Conservation (phyloP, 2,888 invertebrate species). For the Mesorhabditis spiculigera region DNA sequence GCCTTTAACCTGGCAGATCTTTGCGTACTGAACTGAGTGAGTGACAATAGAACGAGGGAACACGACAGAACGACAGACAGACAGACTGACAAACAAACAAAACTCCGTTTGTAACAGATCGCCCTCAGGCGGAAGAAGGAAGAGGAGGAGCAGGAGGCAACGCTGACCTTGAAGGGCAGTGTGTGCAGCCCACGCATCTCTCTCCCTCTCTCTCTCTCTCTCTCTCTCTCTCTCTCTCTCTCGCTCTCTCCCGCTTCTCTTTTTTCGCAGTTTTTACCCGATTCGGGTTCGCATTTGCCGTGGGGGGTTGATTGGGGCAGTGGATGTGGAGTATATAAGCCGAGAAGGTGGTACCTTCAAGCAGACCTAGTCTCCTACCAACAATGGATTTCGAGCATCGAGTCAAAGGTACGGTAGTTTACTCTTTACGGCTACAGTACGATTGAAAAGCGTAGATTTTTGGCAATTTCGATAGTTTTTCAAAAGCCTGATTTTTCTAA, state of each 20-base stretch:
- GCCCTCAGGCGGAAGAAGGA: neutral
- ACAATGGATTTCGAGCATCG: neutral
- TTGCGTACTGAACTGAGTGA: no score
- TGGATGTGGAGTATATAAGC: neutral
- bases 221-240: no score
- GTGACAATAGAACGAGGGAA: neutral
- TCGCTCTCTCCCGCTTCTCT: no score
- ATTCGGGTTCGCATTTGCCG: no score
- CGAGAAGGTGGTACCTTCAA: neutral
- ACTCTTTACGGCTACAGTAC: no score
- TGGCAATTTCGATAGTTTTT: neutral
- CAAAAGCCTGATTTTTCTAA: neutral
- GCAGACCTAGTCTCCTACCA: neutral
- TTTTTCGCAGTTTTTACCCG: no score
- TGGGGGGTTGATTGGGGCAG: neutral
- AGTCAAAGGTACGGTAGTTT: neutral
- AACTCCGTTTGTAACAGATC: neutral
- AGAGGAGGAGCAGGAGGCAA: neutral
- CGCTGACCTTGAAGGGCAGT: neutral
- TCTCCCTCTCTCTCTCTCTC: no score
- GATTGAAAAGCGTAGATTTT: neutral
- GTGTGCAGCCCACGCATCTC: no score
- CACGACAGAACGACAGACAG: neutral
- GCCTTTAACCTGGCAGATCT: no score
- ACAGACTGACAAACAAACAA: neutral